Evolutionary conservation across 2,888 invertebrate genomes (phyloP).

Genomic region (Nymphalis polychloros): DNA sequence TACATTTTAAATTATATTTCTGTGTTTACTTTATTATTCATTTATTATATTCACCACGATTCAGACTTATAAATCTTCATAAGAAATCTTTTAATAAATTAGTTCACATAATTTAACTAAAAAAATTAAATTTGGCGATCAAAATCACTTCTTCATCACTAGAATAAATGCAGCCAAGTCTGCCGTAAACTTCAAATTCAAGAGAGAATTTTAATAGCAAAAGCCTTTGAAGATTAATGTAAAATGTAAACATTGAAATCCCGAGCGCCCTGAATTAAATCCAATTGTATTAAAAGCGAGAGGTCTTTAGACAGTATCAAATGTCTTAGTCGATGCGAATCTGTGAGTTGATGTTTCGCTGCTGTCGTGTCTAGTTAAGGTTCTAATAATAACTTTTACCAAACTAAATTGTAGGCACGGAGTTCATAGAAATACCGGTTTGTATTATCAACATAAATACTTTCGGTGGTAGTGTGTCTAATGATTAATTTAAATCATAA

Average conservation of each 20-base stretch:
- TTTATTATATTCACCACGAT: too few species aligned
- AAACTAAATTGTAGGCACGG: slow-evolving; percentile 19
- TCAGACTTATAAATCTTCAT: neutral
- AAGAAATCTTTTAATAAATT: neutral
- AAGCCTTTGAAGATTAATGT: slow-evolving; percentile 31
- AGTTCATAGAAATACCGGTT: neutral
- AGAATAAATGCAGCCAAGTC: slow-evolving; percentile 15
- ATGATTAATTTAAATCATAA: neutral
- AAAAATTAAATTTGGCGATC: neutral
- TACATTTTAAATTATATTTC: too few species aligned
- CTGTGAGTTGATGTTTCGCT: slow-evolving; percentile 38
- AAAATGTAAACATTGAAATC: slow-evolving; percentile 33
- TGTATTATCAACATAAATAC: neutral
- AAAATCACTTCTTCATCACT: neutral
- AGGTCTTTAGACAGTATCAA: slow-evolving; percentile 42
- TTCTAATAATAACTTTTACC: slow-evolving; percentile 23
- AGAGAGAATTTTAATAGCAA: slow-evolving; percentile 15
- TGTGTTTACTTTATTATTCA: too few species aligned
- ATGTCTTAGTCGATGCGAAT: slow-evolving; percentile 42
- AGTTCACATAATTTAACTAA: neutral
- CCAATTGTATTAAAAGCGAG: slow-evolving; percentile 43
- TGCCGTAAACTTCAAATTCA: slow-evolving; percentile 6
- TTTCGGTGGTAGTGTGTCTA: neutral
- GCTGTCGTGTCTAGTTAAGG: slow-evolving; percentile 38
- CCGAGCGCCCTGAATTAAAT: slow-evolving; percentile 39